phyloP scores from a whole-genome alignment of 23 tunicate species.

The Corella eumyota region DNA sequence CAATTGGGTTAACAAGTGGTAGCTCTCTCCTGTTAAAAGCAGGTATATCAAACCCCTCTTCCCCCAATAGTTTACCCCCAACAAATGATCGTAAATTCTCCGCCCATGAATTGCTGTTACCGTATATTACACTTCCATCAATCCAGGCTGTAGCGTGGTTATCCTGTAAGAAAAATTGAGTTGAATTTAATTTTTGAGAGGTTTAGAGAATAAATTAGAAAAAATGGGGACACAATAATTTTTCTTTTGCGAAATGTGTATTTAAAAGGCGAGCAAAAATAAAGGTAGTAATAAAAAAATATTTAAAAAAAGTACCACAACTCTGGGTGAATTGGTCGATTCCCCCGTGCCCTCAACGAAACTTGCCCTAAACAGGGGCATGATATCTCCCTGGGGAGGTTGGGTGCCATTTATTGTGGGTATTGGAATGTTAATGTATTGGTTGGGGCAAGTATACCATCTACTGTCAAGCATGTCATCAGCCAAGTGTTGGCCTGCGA shows the following conservation, averaged over 20 bases:
- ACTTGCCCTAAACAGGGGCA: constrained; percentile 64
- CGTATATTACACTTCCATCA: constrained; percentile 92
- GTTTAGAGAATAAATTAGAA: background rate
- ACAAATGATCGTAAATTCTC: constrained; percentile 42
- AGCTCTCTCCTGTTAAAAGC: constrained; percentile 42
- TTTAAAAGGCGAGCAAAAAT: too few relatives aligned
- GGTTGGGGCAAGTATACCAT: constrained; percentile 52
- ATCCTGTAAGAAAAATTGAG: constrained; percentile 26
- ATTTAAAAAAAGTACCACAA: constrained; percentile 35
- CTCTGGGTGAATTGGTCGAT: constrained; percentile 44
- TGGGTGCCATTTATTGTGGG: constrained; percentile 4
- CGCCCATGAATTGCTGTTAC: constrained; percentile 62
- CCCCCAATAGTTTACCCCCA: constrained; percentile 37
- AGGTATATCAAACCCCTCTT: constrained; percentile 25
- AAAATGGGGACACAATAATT: too few relatives aligned
- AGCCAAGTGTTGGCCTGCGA: constrained; percentile 49
- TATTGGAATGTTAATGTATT: constrained; percentile 56
- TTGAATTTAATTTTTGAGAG: too few relatives aligned
- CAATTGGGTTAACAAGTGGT: constrained; percentile 63
- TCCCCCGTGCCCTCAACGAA: constrained; percentile 25
- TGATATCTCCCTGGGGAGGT: constrained; percentile 7
- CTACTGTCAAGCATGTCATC: constrained; percentile 81
- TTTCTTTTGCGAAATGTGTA: too few relatives aligned
- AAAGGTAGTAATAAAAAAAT: too few relatives aligned
- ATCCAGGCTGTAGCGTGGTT: constrained; percentile 91